phyloP scores from a whole-genome alignment of 2,113 vertebrate species.

The Nannobrachium achirus region DNA sequence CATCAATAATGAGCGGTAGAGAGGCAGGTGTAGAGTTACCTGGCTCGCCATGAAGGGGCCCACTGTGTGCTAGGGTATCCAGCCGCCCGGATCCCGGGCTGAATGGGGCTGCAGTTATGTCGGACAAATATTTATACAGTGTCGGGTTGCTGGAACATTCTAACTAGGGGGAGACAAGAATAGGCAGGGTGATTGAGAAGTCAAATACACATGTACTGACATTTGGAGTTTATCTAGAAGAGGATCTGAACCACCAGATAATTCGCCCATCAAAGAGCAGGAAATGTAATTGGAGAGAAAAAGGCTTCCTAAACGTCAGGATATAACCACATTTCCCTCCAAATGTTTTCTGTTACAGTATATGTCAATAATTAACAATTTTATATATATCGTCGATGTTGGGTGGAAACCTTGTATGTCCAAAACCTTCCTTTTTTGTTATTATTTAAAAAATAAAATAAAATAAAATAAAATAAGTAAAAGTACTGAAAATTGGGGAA shows the following conservation, averaged over 20 bases:
- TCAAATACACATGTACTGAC: constrained; percentile 74
- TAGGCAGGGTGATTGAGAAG: constrained; percentile 77
- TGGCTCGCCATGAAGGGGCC: constrained; percentile 57
- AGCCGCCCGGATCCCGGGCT: constrained; percentile 66
- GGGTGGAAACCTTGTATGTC: too few relatives aligned
- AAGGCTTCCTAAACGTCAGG: background rate
- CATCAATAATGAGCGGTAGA: constrained; percentile 80
- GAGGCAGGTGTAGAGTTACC: constrained; percentile 74
- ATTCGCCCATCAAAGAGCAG: constrained; percentile 64
- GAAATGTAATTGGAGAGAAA: constrained; percentile 33
- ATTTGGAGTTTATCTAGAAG: constrained; percentile 65
- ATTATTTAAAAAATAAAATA: too few relatives aligned
- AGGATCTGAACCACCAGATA: constrained; percentile 64
- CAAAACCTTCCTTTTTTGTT: too few relatives aligned
- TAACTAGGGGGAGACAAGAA: constrained; percentile 71
- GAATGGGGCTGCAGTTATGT: constrained; percentile 75
- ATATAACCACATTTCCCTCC: too few relatives aligned
- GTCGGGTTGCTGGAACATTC: constrained; percentile 77
- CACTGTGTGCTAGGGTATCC: constrained; percentile 64
- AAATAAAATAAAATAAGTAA: too few relatives aligned
- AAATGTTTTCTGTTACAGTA: too few relatives aligned
- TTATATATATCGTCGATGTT: too few relatives aligned
- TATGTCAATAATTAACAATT: too few relatives aligned
- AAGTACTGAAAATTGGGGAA: too few relatives aligned
- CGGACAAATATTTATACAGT: constrained; percentile 82